phyloP scores from a whole-genome alignment of 2,113 vertebrate species.

The Genyomyrus donnyi region DNA sequence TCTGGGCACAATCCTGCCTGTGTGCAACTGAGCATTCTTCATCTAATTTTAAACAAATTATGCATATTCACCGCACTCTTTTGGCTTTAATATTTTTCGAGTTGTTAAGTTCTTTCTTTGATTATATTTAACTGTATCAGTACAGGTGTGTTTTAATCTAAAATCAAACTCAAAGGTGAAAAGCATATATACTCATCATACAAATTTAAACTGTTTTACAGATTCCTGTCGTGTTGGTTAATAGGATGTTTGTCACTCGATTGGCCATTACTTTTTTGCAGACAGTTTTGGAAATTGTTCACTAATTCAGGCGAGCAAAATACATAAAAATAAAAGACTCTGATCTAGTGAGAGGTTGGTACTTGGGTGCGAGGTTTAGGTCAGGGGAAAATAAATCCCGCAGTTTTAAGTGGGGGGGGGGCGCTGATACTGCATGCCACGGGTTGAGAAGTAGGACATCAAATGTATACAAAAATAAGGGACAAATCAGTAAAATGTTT shows the following conservation, averaged over 20 bases:
- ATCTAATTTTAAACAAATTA: neutral
- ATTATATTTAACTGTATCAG: neutral
- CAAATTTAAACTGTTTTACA: neutral
- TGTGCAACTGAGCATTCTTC: slow-evolving; percentile 12
- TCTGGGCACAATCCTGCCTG: neutral
- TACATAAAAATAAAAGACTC: neutral
- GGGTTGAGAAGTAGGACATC: neutral
- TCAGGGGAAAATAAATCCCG: neutral
- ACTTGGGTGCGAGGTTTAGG: neutral
- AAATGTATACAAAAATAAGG: neutral
- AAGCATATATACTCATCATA: neutral
- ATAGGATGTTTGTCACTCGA: neutral
- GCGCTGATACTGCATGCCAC: too few species aligned
- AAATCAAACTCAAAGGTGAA: neutral
- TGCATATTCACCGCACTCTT: neutral
- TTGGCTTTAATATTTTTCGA: neutral
- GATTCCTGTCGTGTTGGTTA: neutral
- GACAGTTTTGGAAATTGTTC: neutral
- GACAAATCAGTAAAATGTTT: neutral
- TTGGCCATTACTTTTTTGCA: neutral
- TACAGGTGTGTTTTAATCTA: neutral
- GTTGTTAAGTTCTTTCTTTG: neutral
- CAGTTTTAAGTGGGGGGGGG: neutral
- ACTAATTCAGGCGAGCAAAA: neutral
- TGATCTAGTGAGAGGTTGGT: neutral